Evolutionary conservation across 2,113 vertebrate species (phyloP), one percentile per base, ranked within the genome.

Genomic region (Python bivittatus): DNA sequence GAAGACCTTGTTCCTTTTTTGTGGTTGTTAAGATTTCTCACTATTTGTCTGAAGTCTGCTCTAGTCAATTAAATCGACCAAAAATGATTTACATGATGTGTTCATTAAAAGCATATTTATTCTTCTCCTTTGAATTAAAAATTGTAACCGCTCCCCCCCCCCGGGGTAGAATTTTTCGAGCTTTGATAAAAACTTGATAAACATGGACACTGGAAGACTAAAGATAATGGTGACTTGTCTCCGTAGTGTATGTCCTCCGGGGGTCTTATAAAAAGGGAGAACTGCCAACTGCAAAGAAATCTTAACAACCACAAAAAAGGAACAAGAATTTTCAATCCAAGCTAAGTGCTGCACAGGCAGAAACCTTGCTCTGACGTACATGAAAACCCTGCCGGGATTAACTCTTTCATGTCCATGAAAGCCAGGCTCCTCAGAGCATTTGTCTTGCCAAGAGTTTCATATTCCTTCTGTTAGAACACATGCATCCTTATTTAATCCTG

Each of bases 291-390:
- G 92, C 96, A 96, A 97, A 97, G 95, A 96, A 96, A 96, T 94
- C 84, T 95, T 96, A 95, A 96, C 96, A 96, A 97, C 68, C 33
- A 96, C 96, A 96, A 58, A 96, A 95, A 91, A 96, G 97, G 95
- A 96, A 97, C 97, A 96, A 97, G 96, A 97, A 97, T 97, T 97
- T 96, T 97, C 97, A 93, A 95, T 95, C 94, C 96, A 94, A 97
- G 95, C 96, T 97, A 96, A 97, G 96, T 95, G 92, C 94, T 97
- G 96, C 94, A 92, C 95, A 97, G 97, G 96, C 91, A 93, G 96
- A 94, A 96, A 95, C 95, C 90, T 79, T 79, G 94, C 97, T 97
- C 96, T 97, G 96, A 97, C 95, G 97, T 97, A 97, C 96, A 97
- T 96, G 93, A 96, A 96, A 84, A 96, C 96, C 96, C 96, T 54